These are phyloP conservation scores for Hypotaenidia philippensis DNA, from an alignment of 2,797 vertebrate genomes.

Conservation along the genomic window DNA sequence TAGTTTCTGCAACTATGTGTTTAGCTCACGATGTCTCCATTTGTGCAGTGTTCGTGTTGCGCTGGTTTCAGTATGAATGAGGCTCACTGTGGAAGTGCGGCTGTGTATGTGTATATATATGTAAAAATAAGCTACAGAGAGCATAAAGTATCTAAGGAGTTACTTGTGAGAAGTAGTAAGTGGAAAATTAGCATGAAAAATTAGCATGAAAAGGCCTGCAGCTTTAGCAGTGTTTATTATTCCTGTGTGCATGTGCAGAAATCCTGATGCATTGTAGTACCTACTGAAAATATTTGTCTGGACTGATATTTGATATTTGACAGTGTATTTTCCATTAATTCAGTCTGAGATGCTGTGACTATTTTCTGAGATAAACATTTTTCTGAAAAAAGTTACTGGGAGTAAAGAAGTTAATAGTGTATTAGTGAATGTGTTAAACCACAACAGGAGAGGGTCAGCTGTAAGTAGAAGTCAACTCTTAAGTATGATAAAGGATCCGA, in stretches of 20 bases:
- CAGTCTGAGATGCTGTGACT: background rate
- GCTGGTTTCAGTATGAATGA: conserved; percentile 28
- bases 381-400: background rate
- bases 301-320: background rate
- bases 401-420: background rate
- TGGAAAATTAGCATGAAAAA: background rate
- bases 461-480: background rate
- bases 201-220: background rate
- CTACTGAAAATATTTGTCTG: background rate
- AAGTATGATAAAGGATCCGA: background rate
- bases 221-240: background rate
- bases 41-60: background rate
- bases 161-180: background rate
- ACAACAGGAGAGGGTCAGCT: background rate
- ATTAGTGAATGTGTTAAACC: background rate
- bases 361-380: background rate
- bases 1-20: background rate
- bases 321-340: background rate
- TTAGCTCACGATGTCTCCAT: background rate
- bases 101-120: background rate
- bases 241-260: background rate
- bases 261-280: background rate
- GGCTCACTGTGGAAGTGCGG: background rate
- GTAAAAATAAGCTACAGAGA: background rate
- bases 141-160: background rate